Evolutionary conservation across 2,888 invertebrate species (phyloP).

Genomic region (Mythimna lalbum): DNA sequence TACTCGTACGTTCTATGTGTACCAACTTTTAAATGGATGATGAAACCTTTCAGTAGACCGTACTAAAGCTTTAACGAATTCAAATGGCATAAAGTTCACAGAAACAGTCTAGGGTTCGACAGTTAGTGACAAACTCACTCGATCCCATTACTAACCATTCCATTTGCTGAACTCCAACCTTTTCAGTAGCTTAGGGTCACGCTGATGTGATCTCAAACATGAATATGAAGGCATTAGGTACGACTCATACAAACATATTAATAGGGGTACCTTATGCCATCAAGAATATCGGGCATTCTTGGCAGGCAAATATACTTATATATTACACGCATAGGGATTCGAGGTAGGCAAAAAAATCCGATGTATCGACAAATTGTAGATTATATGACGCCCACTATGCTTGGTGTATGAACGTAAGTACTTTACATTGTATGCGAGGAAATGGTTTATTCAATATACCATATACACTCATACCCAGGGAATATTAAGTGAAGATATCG

Average conservation of each 20-base stretch:
- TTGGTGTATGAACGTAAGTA: constrained; percentile 23
- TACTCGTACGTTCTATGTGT: background rate
- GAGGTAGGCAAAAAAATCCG: constrained; percentile 29
- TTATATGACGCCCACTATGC: constrained; percentile 21
- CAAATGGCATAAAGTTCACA: constrained; percentile 18
- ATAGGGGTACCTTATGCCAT: constrained; percentile 34
- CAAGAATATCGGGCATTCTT: constrained; percentile 47
- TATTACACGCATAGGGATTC: constrained; percentile 29
- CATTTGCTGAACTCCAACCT: constrained; percentile 30
- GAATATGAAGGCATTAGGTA: constrained; percentile 41
- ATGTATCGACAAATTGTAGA: constrained; percentile 44
- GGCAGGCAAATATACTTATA: constrained; percentile 14
- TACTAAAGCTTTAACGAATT: constrained; percentile 17
- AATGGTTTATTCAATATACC: constrained; percentile 50
- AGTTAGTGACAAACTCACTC: constrained; percentile 23
- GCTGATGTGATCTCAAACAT: constrained; percentile 20
- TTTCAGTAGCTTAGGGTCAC: constrained; percentile 5
- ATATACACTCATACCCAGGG: constrained; percentile 8
- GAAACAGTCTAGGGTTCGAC: constrained; percentile 20
- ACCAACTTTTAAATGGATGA: background rate
- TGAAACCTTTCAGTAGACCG: background rate
- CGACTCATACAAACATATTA: constrained; percentile 57
- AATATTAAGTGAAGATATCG: constrained; percentile 47
- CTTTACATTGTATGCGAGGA: constrained; percentile 19
- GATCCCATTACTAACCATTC: constrained; percentile 21